Evolutionary conservation across 37 sponge, comb jelly and placozoan genomes (phyloP).

Genomic region (Corticium candelabrum): DNA sequence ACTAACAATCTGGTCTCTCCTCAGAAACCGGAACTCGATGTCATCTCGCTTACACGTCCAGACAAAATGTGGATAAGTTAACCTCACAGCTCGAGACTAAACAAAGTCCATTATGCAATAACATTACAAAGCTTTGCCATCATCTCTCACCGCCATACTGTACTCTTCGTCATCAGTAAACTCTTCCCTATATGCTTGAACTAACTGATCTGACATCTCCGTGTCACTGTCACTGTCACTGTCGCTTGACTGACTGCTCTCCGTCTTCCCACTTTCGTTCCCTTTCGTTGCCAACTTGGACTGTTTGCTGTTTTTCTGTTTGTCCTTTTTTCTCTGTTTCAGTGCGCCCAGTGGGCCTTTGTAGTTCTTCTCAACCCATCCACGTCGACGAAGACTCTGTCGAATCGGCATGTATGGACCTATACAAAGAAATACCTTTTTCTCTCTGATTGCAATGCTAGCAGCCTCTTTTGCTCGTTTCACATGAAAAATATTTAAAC

Average conservation of each 20-base stretch:
- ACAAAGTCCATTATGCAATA: neutral
- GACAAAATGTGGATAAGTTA: conserved; percentile 66
- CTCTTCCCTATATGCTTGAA: conserved; percentile 36
- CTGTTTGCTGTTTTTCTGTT: neutral
- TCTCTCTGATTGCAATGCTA: conserved; percentile 23
- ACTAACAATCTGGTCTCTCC: conserved; percentile 63
- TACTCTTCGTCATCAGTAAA: conserved; percentile 73
- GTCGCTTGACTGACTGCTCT: conserved; percentile 2
- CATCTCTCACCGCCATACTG: conserved; percentile 34
- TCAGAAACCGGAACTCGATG: conserved; percentile 10
- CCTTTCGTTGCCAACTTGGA: neutral
- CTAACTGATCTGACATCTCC: conserved; percentile 15
- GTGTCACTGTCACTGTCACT: conserved; percentile 6
- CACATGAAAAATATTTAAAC: conserved; percentile 5
- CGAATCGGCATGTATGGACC: conserved; percentile 71
- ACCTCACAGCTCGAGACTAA: conserved; percentile 62
- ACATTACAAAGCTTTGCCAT: neutral
- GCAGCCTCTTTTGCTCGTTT: conserved; percentile 23
- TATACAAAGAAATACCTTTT: conserved; percentile 61
- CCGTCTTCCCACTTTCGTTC: neutral
- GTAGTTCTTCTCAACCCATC: conserved; percentile 86
- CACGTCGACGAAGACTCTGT: conserved; percentile 48
- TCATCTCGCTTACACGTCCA: conserved; percentile 71
- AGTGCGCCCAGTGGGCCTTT: conserved; percentile 13
- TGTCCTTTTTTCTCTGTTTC: neutral